Base-by-base conservation (phyloP, 2,888 invertebrate species). In the Gymnoscelis rufifasciata region DNA sequence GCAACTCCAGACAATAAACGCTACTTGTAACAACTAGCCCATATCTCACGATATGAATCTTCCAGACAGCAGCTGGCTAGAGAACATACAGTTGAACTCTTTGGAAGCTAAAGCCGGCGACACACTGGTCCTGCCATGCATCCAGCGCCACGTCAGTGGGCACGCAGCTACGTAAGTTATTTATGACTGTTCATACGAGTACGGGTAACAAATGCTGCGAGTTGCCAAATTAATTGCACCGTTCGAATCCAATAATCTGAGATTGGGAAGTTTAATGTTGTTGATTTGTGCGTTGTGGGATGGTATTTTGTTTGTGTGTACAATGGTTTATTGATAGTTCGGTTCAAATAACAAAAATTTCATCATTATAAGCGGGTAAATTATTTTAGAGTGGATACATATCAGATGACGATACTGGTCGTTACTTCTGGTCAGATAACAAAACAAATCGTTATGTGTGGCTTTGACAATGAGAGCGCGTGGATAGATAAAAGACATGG, bases 31-130 rank as follows among this genome's bases (percentile, higher is more conserved):
- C 19, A 19, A 3, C 19, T 19, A 19, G 19, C 19, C 31, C 24
- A 33, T n/a, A 38, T 26, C 12, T 38, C 31, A 40, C 46, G 31
- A 4, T 40, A 37, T 42, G 37, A 56, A 38, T 52, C 46, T 52
- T 39, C 61, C 33, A 88, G 88, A 87, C 49, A 87, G 83, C 68
- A 87, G 83, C 62, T 87, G 86, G 86, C 57, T 86, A 50, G 87
- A 87, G 57, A 84, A 80, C 48, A 75, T 80, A 7, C 86, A 87
- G 59, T 52, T 87, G 35, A 87, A 71, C 62, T 79, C 84, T 3
- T 64, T 88, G 19, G 87, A 88, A 60, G 78, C 82, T 11, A 70
- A 71, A 19, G 59, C 70, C 1, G 84, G 84, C 1, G 82, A 83
- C 12, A 81, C 78, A 23, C 78, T 79, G 15, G 66, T 87, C 39